phyloP scores from a whole-genome alignment of 1,140 invertebrate genomes.

The Anastrepha obliqua region DNA sequence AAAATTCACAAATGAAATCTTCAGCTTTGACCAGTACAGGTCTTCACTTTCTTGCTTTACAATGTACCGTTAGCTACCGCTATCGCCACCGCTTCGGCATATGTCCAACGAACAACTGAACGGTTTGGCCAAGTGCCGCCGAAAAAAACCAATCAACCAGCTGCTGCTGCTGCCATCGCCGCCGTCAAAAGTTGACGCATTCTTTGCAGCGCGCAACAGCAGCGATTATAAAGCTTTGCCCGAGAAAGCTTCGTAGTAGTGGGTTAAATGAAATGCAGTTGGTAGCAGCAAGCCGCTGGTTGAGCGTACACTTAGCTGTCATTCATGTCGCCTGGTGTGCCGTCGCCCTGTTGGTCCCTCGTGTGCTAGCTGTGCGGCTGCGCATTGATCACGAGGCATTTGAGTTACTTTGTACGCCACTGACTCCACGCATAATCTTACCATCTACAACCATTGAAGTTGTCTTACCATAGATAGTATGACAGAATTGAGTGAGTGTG shows the following conservation, averaged over 20 bases:
- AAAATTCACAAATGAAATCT: neutral
- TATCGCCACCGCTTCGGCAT: slow-evolving; percentile 66
- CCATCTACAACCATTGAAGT: neutral
- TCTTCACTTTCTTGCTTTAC: neutral
- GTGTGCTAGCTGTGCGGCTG: neutral
- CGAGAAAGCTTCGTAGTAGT: slow-evolving; percentile 4
- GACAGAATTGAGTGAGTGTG: neutral
- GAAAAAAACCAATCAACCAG: slow-evolving; percentile 67
- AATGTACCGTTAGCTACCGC: slow-evolving; percentile 61
- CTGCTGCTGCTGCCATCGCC: neutral
- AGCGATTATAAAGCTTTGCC: slow-evolving; percentile 9
- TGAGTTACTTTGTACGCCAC: neutral
- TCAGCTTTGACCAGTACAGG: neutral
- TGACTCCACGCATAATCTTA: neutral
- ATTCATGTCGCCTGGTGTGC: neutral
- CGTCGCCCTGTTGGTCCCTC: neutral
- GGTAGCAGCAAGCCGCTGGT: neutral
- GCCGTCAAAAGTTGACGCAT: slow-evolving; percentile 23
- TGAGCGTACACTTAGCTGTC: neutral
- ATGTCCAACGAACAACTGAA: slow-evolving; percentile 72
- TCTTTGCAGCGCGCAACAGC: neutral
- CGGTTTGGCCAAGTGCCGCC: slow-evolving; percentile 66
- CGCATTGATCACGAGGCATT: neutral
- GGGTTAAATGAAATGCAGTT: neutral
- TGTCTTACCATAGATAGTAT: neutral